Evolutionary conservation across 2,113 vertebrate species (phyloP).

Genomic region (Oxyura jamaicensis): DNA sequence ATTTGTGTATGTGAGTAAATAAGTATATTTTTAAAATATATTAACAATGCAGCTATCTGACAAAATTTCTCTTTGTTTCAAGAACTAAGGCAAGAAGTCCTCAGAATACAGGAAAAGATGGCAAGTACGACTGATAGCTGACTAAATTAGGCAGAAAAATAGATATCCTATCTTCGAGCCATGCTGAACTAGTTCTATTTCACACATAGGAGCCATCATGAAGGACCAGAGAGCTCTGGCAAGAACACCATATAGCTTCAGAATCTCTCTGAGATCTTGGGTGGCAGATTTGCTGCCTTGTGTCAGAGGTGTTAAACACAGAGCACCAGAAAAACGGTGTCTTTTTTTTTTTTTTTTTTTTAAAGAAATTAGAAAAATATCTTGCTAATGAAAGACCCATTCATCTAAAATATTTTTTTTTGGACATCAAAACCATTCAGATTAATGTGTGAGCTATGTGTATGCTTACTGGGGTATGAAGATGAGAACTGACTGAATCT

Average conservation of each 20-base stretch:
- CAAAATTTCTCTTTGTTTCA: slow-evolving; percentile 5
- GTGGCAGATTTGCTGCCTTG: background rate
- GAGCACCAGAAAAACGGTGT: background rate
- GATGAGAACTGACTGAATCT: background rate
- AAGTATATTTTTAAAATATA: slow-evolving; percentile 13
- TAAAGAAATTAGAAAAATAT: background rate
- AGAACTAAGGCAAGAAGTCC: background rate
- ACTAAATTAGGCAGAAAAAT: slow-evolving; percentile 3
- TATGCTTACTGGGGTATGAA: background rate
- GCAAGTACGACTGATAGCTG: background rate
- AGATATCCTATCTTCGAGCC: background rate
- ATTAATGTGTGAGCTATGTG: background rate
- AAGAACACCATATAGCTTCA: background rate
- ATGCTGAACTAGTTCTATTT: slow-evolving; percentile 2
- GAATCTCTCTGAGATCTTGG: background rate
- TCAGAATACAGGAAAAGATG: background rate
- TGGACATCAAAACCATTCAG: background rate
- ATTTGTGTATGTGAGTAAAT: slow-evolving; percentile 41
- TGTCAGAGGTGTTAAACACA: background rate
- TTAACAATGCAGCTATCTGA: background rate
- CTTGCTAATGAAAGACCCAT: background rate
- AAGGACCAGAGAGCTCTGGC: background rate
- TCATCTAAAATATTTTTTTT: background rate
- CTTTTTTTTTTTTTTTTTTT: slow-evolving; percentile 31
- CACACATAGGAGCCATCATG: background rate